These are phyloP conservation scores for Globodera rostochiensis DNA, from an alignment of 1,140 invertebrate species.

Conservation along the genomic window DNA sequence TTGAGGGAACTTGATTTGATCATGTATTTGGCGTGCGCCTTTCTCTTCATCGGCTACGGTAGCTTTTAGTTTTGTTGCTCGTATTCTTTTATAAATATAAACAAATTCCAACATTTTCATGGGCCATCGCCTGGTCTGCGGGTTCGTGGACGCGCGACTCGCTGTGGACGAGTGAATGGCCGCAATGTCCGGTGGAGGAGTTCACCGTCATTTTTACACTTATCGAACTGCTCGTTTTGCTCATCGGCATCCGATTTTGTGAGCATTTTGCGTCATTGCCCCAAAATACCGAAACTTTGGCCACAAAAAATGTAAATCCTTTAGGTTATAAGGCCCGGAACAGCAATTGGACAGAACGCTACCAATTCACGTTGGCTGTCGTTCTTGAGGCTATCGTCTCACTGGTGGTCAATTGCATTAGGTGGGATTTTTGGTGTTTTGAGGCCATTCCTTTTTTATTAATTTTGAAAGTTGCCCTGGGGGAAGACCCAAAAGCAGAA, in stretches of 20 bases:
- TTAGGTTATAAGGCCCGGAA: constrained; percentile 75
- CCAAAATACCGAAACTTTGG: neutral
- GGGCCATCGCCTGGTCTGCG: constrained; percentile 60
- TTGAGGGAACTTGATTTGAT: constrained; percentile 81
- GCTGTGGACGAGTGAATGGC: constrained; percentile 59
- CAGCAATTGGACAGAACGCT: constrained; percentile 77
- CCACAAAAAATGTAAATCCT: neutral
- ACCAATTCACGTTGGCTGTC: constrained; percentile 75
- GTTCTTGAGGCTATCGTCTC: constrained; percentile 77
- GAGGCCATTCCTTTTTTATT: no score
- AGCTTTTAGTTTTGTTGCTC: constrained; percentile 32
- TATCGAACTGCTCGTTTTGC: constrained; percentile 74
- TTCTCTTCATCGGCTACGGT: constrained; percentile 78
- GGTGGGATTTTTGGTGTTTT: constrained; percentile 20
- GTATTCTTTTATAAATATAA: neutral
- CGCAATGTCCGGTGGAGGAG: constrained; percentile 57
- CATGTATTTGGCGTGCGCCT: constrained; percentile 81
- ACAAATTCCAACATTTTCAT: constrained; percentile 32
- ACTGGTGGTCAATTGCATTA: constrained; percentile 72
- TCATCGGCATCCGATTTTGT: constrained; percentile 80
- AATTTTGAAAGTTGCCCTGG: no score
- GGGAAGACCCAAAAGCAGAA: no score
- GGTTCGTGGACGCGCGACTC: constrained; percentile 49
- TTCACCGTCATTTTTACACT: constrained; percentile 28
- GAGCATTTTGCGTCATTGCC: constrained; percentile 68